Evolutionary conservation across 2,797 vertebrate species (phyloP), one percentile per base, ranked within the genome.

Genomic region (Phyllotis vaccarum): DNA sequence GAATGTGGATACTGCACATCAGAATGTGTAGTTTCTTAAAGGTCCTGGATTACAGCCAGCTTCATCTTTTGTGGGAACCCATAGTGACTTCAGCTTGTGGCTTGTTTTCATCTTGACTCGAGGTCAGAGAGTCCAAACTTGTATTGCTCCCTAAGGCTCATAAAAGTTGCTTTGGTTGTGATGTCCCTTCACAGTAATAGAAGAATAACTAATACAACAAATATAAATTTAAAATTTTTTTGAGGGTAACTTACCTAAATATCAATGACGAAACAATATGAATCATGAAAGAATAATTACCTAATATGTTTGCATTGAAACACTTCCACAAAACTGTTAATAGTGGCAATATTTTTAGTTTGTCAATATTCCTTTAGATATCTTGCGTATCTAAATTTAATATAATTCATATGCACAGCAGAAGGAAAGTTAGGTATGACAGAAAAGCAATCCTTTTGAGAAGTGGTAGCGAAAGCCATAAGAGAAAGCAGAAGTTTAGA

Each of bases 261-360:
- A 60, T 66, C 21, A 10, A n/a, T 68, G 12, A 40, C 79, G 85
- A 29, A 90, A 83, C 75, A 93, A 64, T 49, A 78, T 52, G 60
- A 78, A 64, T 24, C 52, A 72, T 52, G 54, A 92, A 96, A 89
- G 10, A 85, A 90, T 9, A 89, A 58, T 29, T 81, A 49, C 21
- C 40, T 88, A 27, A 95, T 60, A 78, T 72, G 86, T 0, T 56
- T 92, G 17, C 27, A 31, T 21, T 40, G 52, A 70, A 56, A 19
- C 9, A 27, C n/a, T 29, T 11, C 22, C 62, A 52, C 43, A 52
- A 86, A 68, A 52, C 62, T 16, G 60, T 31, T n/a, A 68, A 68
- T n/a, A 68, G 11, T 22, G 19, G 0, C 46, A 21, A 21, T 52
- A 19, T 9, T 68, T 95, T 90, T 60, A 64, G 78, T 87, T 31